A percentile compares a stretch with the other conserved stretches of the same genome.
phyloP scores from a whole-genome alignment of 1,140 invertebrate genomes.

The Bradysia coprophila region DNA sequence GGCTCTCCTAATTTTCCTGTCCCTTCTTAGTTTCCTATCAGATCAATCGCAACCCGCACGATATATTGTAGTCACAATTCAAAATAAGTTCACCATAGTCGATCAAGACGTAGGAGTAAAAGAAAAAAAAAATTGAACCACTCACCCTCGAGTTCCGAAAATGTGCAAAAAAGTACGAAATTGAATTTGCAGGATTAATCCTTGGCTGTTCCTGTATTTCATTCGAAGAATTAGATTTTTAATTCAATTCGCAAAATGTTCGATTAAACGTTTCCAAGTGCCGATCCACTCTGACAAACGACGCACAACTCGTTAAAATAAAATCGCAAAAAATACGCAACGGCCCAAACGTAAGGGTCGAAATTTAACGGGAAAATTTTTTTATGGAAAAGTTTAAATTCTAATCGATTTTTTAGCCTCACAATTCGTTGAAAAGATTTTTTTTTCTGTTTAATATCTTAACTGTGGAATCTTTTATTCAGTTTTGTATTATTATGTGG shows the following conservation, averaged over 20 bases:
- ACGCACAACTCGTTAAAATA: not conserved
- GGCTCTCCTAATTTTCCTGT: too few species aligned
- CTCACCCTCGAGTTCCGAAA: not conserved
- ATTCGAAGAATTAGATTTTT: conserved; percentile 9
- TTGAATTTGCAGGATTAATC: conserved; percentile 19
- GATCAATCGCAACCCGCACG: too few species aligned
- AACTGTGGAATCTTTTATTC: not conserved
- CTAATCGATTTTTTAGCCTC: not conserved
- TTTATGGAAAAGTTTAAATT: not conserved
- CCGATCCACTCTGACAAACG: not conserved
- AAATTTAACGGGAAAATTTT: too few species aligned
- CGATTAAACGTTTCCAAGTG: not conserved
- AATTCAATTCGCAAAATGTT: not conserved
- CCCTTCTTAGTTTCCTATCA: too few species aligned
- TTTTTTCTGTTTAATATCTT: not conserved
- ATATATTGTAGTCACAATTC: too few species aligned
- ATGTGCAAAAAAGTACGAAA: conserved; percentile 17
- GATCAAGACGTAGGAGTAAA: too few species aligned
- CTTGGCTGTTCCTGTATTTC: conserved; percentile 22
- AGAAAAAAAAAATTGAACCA: too few species aligned
- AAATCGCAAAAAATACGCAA: not conserved
- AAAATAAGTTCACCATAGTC: too few species aligned
- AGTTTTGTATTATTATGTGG: not conserved
- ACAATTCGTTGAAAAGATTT: not conserved
- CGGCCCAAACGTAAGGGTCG: too few species aligned